phyloP scores from a whole-genome alignment of 2,888 invertebrate genomes.

The Eristalis pertinax region DNA sequence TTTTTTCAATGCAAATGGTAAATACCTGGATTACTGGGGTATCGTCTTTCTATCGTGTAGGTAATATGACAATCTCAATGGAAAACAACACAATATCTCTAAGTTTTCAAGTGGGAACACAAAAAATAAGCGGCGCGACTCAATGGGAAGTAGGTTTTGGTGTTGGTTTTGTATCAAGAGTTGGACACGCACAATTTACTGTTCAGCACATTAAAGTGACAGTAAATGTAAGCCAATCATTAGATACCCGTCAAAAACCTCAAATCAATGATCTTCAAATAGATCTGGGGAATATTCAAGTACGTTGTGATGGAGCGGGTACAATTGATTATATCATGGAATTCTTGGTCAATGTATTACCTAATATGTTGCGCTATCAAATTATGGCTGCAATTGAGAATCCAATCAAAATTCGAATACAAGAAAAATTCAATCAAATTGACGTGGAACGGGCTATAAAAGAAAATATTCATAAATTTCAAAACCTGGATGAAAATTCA shows the following conservation, averaged over 20 bases:
- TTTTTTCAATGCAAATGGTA: conserved; percentile 86
- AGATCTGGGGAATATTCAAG: conserved; percentile 92
- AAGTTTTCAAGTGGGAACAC: conserved; percentile 88
- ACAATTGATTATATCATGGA: conserved; percentile 92
- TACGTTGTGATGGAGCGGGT: conserved; percentile 92
- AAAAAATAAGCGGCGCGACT: conserved; percentile 88
- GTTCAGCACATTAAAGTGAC: conserved; percentile 89
- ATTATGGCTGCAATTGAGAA: conserved; percentile 93
- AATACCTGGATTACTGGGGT: conserved; percentile 91
- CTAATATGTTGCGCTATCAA: conserved; percentile 92
- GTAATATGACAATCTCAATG: conserved; percentile 88
- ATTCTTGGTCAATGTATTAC: conserved; percentile 89
- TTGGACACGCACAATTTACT: conserved; percentile 89
- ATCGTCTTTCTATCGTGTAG: conserved; percentile 91
- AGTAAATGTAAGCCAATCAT: conserved; percentile 87
- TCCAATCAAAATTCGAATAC: conserved; percentile 87
- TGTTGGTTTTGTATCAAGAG: conserved; percentile 86
- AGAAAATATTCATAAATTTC: conserved; percentile 86
- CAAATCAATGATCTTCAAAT: conserved; percentile 88
- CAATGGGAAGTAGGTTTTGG: conserved; percentile 89
- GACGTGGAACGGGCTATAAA: conserved; percentile 89
- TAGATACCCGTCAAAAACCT: conserved; percentile 89
- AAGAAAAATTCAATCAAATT: conserved; percentile 86
- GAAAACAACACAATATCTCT: conserved; percentile 85
- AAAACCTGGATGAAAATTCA: conserved; percentile 80